Base-by-base conservation (phyloP, 2,113 vertebrate species). In the Lepisosteus osseus region DNA sequence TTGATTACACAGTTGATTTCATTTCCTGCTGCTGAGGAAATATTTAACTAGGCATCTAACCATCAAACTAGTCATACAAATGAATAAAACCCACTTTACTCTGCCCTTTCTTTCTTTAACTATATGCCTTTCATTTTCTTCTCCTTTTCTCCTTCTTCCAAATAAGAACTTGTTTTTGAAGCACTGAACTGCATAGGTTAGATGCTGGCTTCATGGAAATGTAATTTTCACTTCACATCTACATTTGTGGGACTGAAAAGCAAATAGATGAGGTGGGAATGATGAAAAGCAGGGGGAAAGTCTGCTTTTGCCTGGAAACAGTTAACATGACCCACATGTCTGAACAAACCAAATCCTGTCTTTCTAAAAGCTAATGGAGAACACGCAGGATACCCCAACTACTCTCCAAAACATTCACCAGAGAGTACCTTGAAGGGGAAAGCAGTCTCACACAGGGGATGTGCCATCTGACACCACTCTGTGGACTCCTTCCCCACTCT, bases 1-100 rank as follows among this genome's bases (percentile, higher is more conserved):
- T 47, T 73, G 65, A 68, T 73, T 73, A 62, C 42, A 61, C n/a
- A 5, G 12, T 7, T 59, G 65, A 73, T 62, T 13, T 61, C 43
- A 73, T 73, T 62, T 68, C 56, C 72, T 62, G 65, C 56, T 54
- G 12, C 43, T 51, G 42, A 54, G 47, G 45, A 57, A 61, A 61
- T 62, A 43, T 54, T 51, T 51, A 51, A 51, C 47, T 51, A 51
- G 47, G 2, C 47, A 6, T 51, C 47, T 51, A 51, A 51, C 47
- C 47, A 51, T 9, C 47, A 51, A 51, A 51, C 2, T 51, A 9
- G 47, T 1, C 47, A 51, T 51, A 9, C 47, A 51, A 51, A 51
- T 51, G 5, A 51, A 51, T 51, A 51, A 51, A 5, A 5, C 9
- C 9, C 5, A 9, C 47, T 51, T 51, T 5, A 51, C 47, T 2